Percentiles rank a stretch among this genome's conserved stretches.
Evolutionary conservation across 2,888 invertebrate species (phyloP).

Genomic region (Cartodere bifasciata): DNA sequence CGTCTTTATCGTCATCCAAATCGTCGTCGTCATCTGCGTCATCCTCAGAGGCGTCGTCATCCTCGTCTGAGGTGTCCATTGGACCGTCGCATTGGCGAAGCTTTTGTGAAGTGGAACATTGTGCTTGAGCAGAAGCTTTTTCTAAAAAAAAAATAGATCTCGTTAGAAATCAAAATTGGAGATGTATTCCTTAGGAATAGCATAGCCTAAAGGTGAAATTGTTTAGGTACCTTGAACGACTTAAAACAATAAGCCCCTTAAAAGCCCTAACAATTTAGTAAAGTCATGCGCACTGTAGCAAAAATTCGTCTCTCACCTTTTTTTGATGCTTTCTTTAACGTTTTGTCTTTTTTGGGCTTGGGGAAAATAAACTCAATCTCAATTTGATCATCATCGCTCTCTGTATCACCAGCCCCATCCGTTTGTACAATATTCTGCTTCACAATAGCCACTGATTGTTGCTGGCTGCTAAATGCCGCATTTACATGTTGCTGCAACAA

Average conservation of each 20-base stretch:
- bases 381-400: slow-evolving; percentile 35
- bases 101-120: too few species aligned
- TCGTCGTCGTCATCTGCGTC: slow-evolving; percentile 48
- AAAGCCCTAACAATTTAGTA: too few species aligned
- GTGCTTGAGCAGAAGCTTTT: too few species aligned
- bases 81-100: slow-evolving; percentile 40
- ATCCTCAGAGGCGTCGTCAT: slow-evolving; percentile 58
- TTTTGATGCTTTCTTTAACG: slow-evolving; percentile 6
- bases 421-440: slow-evolving; percentile 25
- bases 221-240: too few species aligned
- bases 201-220: too few species aligned
- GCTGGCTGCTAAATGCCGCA: slow-evolving; percentile 43
- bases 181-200: too few species aligned
- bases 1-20: slow-evolving; percentile 52
- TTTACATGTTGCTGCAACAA: slow-evolving; percentile 83
- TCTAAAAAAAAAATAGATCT: too few species aligned
- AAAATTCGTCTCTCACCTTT: neutral
- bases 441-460: slow-evolving; percentile 16
- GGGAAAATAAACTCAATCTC: slow-evolving; percentile 28
- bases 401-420: slow-evolving; percentile 21
- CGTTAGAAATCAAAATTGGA: too few species aligned
- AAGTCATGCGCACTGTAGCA: too few species aligned
- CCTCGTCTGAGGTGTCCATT: slow-evolving; percentile 56
- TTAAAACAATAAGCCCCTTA: too few species aligned
- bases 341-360: slow-evolving; percentile 6